Evolutionary conservation across 1,140 invertebrate genomes (phyloP), one percentile per base, ranked within the genome.

Genomic region (Dysdera silvatica): DNA sequence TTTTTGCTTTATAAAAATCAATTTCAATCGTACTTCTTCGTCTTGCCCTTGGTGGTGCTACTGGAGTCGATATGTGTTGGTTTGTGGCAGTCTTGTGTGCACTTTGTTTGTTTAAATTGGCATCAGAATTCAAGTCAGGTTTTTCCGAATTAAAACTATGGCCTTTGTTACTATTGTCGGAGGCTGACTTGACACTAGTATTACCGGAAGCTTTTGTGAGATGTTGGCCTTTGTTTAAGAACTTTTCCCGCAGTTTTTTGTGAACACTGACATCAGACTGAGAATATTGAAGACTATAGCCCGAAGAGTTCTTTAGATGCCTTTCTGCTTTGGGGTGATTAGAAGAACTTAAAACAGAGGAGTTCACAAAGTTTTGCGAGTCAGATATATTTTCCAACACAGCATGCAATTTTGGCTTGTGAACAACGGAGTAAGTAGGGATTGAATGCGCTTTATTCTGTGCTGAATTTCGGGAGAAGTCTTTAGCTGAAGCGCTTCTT

Each of bases 121-220:
- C 37, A 18, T 47, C 20, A 18, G 10, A 1, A 28, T 10, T 32
- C 18, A 45, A 6, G 41, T 45, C 23, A n/a, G 18, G 18, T n/a
- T 47, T n/a, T 26, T 45, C 29, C 7, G 18, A 4, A 16, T n/a
- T n/a, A n/a, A n/a, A n/a, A n/a, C n/a, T n/a, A 4, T n/a, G n/a
- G 60, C 28, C 24, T 63, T 63, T 0, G 53, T 41, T n/a, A 56
- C 40, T 49, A 48, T 48, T 10, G 56, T 63, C 0, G 33, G 29
- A 12, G 55, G 52, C 12, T 63, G 56, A 56, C 61, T 63, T 63
- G 23, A 55, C 61, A 40, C 61, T 63, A 28, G 52, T 63, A 31
- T 45, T 63, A 3, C 48, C 33, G 20, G 47, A 41, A 12, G 28
- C 20, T 5, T 20, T 31, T 18, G 26, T 2, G 14, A 28, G 4